phyloP scores from a whole-genome alignment of 2,113 vertebrate species.

The Ceyx melanurus region DNA sequence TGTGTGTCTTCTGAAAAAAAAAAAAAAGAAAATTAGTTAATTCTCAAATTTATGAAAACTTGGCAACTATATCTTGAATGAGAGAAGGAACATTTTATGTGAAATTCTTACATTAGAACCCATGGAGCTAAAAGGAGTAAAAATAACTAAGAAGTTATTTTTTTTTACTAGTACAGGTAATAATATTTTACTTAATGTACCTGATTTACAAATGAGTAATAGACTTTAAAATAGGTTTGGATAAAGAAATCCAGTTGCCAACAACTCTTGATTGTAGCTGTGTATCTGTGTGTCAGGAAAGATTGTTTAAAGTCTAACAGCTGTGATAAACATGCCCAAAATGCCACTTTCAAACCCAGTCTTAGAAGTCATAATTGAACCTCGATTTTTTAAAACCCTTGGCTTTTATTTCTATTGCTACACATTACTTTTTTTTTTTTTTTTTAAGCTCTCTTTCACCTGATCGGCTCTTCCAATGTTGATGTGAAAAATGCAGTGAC shows the following conservation, averaged over 20 bases:
- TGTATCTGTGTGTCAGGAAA: not conserved
- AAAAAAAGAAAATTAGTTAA: not conserved
- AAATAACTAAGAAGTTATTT: not conserved
- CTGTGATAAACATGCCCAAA: not conserved
- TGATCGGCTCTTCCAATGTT: conserved; percentile 85
- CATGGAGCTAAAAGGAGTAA: not conserved
- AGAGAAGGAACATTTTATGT: not conserved
- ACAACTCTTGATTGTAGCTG: not conserved
- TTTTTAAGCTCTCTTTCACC: conserved; percentile 76
- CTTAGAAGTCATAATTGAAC: not conserved
- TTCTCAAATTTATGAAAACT: not conserved
- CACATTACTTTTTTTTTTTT: not conserved
- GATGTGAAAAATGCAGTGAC: conserved; percentile 91
- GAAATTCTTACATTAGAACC: not conserved
- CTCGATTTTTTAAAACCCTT: not conserved
- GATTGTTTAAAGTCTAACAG: not conserved
- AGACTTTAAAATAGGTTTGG: not conserved
- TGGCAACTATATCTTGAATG: not conserved
- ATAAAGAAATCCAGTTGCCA: not conserved
- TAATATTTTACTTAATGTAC: not conserved
- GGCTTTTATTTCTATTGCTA: not conserved
- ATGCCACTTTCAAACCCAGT: not conserved
- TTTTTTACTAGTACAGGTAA: not conserved
- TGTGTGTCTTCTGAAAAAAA: not conserved
- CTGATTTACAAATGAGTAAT: not conserved